Evolutionary conservation across 2,113 vertebrate genomes (phyloP).

Genomic region (Sturnus vulgaris): DNA sequence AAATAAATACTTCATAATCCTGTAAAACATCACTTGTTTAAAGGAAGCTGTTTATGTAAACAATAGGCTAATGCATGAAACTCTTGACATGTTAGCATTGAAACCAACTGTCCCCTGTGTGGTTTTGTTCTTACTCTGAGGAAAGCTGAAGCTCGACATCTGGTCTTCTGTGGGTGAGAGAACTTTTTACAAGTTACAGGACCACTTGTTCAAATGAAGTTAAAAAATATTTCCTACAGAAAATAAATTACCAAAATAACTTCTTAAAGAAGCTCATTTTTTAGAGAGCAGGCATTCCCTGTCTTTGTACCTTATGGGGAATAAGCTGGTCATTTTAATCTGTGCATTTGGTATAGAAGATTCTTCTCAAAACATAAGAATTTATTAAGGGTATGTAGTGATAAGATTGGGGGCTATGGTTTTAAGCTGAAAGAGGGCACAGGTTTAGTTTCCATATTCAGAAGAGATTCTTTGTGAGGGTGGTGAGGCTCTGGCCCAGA

Average conservation of each 20-base stretch:
- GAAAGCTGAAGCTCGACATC: slow-evolving; percentile 19
- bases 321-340: neutral
- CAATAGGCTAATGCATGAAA: slow-evolving; percentile 25
- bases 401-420: neutral
- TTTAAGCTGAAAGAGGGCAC: neutral
- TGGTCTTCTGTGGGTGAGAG: slow-evolving; percentile 15
- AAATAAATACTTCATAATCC: slow-evolving; percentile 27
- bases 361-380: neutral
- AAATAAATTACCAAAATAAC: neutral
- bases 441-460: neutral
- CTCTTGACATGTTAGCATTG: slow-evolving; percentile 22
- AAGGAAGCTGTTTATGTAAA: slow-evolving; percentile 48
- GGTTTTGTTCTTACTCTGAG: slow-evolving; percentile 14
- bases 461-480: neutral
- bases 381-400: neutral
- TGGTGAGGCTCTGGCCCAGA: neutral
- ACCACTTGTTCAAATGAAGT: neutral
- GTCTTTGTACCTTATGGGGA: neutral
- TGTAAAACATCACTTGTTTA: slow-evolving; percentile 30
- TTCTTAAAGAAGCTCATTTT: neutral
- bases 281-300: neutral
- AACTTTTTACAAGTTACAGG: neutral
- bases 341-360: neutral
- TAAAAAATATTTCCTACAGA: neutral
- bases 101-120: slow-evolving; percentile 22